These are phyloP conservation scores for Drosophila macrospina DNA, from an alignment of 2,888 invertebrate species.

Conservation along the genomic window DNA sequence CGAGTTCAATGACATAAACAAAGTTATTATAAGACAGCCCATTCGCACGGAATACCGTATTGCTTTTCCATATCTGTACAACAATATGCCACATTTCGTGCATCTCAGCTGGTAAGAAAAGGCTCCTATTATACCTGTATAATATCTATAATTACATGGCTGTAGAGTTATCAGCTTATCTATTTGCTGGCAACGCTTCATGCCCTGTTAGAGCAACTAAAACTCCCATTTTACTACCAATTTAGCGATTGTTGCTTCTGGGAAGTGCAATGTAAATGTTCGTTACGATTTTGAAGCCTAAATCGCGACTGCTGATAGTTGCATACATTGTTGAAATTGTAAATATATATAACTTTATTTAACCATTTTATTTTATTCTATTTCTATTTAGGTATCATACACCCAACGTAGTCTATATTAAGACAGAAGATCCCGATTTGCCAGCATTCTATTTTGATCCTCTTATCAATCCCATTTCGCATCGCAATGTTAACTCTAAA, in stretches of 20 bases:
- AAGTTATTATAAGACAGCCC: slow-evolving; percentile 99
- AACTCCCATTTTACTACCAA: slow-evolving; percentile 86
- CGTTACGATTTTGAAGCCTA: slow-evolving; percentile 83
- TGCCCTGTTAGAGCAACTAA: slow-evolving; percentile 75
- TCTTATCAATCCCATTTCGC: slow-evolving; percentile 99
- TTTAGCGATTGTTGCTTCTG: slow-evolving; percentile 86
- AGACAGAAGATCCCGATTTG: slow-evolving; percentile 99
- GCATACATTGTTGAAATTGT: slow-evolving; percentile 84
- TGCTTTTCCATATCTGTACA: slow-evolving; percentile 99
- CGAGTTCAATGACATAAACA: slow-evolving; percentile 99
- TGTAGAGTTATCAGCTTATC: slow-evolving; percentile 47
- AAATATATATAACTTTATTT: neutral
- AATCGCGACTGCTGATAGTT: slow-evolving; percentile 87
- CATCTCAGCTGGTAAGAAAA: slow-evolving; percentile 97
- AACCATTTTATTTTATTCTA: neutral
- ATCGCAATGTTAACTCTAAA: slow-evolving; percentile 93
- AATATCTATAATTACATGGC: slow-evolving; percentile 42
- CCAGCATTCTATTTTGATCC: slow-evolving; percentile 99
- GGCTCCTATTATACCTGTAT: neutral
- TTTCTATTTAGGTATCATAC: slow-evolving; percentile 94
- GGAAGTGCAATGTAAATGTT: slow-evolving; percentile 86
- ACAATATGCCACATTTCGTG: slow-evolving; percentile 99
- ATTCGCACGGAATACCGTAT: slow-evolving; percentile 99
- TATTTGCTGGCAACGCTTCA: slow-evolving; percentile 42
- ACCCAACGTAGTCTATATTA: slow-evolving; percentile 99